Percentiles rank a stretch among this genome's conserved stretches.
Conservation (phyloP, 23 tunicate species). For the Trididemnum nubilum region DNA sequence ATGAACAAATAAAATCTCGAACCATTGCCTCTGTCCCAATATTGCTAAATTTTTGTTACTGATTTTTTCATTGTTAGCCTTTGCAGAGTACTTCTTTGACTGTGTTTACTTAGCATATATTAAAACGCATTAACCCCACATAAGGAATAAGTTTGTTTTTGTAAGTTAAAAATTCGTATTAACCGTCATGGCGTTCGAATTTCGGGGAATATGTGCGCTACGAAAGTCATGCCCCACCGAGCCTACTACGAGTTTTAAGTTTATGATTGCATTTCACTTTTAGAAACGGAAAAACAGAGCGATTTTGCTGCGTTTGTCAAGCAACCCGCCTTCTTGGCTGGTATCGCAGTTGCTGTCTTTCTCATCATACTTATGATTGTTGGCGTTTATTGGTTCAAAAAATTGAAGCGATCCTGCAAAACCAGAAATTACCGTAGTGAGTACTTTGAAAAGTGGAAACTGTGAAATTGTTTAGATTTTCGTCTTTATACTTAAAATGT, state of each 20-base stretch:
- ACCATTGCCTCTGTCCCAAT: too few species aligned
- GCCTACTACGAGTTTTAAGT: too few species aligned
- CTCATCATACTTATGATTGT: constrained; percentile 43
- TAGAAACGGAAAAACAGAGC: not conserved
- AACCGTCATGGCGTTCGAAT: too few species aligned
- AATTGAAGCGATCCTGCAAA: constrained; percentile 45
- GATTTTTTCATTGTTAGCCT: not conserved
- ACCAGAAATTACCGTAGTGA: constrained; percentile 67
- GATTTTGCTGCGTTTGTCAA: constrained; percentile 23
- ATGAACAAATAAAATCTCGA: not conserved
- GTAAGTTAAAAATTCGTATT: not conserved
- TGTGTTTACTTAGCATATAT: not conserved
- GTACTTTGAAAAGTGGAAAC: too few species aligned
- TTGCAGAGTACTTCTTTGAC: not conserved
- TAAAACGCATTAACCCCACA: not conserved
- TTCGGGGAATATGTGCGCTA: too few species aligned
- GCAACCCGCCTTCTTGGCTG: constrained; percentile 68
- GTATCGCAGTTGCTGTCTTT: constrained; percentile 40
- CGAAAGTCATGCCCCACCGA: too few species aligned
- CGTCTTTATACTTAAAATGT: too few species aligned
- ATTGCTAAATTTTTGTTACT: not conserved
- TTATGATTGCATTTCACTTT: too few species aligned
- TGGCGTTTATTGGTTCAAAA: constrained; percentile 42
- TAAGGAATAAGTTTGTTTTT: not conserved
- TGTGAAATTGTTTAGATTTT: too few species aligned